Conservation (phyloP, 2,888 invertebrate species). For the Holacanthella duospinosa region DNA sequence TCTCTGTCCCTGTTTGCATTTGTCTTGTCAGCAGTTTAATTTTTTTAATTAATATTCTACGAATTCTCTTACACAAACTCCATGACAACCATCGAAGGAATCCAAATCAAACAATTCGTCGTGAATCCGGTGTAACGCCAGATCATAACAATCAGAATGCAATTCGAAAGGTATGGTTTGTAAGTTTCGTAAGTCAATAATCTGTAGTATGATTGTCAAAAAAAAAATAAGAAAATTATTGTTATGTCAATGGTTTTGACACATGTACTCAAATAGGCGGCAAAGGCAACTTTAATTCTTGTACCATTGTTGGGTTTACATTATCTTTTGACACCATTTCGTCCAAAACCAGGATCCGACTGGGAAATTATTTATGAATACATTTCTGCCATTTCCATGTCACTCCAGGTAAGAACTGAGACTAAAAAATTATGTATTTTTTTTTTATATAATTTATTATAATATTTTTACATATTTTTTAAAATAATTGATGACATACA, state of each 20-base stretch:
- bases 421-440: neutral
- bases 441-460: neutral
- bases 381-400: constrained; percentile 71
- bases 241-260: no score
- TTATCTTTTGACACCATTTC: constrained; percentile 76
- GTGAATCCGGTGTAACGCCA: constrained; percentile 17
- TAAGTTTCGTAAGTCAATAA: neutral
- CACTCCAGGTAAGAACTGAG: constrained; percentile 61
- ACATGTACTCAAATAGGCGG: no score
- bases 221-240: constrained; percentile 4
- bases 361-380: constrained; percentile 73
- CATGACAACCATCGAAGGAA: constrained; percentile 38
- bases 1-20: constrained; percentile 64
- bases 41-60: constrained; percentile 80
- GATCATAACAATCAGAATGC: constrained; percentile 29
- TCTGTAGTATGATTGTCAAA: neutral
- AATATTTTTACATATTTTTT: no score
- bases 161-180: constrained; percentile 30
- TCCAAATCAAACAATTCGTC: constrained; percentile 12
- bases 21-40: constrained; percentile 70
- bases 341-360: constrained; percentile 50
- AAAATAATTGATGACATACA: constrained; percentile 50
- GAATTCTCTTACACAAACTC: constrained; percentile 71
- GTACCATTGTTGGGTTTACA: constrained; percentile 85
- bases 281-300: constrained; percentile 73